Percentiles rank a stretch among this genome's conserved stretches.
Conservation (phyloP, 1,140 invertebrate species). For the Propsilocerus akamusi region DNA sequence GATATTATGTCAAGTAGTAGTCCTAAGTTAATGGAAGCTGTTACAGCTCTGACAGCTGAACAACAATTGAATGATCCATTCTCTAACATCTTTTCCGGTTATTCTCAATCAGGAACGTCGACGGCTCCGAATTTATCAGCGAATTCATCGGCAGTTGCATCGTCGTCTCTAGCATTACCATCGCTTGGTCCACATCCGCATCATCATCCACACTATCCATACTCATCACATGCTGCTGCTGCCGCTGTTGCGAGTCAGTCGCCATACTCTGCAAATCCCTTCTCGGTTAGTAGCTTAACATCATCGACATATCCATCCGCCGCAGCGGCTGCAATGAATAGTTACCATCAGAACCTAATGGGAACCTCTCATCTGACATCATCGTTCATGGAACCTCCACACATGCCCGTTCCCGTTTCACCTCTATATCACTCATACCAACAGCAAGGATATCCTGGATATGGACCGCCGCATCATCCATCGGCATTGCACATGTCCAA, state of each 20-base stretch:
- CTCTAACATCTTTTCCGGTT: background rate
- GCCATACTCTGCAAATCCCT: slow-evolving; percentile 14
- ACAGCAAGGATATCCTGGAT: slow-evolving; percentile 13
- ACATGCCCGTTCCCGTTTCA: slow-evolving; percentile 11
- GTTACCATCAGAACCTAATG: slow-evolving; percentile 19
- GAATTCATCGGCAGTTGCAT: slow-evolving; percentile 7
- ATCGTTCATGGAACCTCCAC: slow-evolving; percentile 15
- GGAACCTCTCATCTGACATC: slow-evolving; percentile 7
- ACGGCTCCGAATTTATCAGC: slow-evolving; percentile 8
- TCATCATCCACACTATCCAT: slow-evolving; percentile 11
- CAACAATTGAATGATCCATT: background rate
- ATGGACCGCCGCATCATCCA: slow-evolving; percentile 9
- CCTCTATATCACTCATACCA: slow-evolving; percentile 12
- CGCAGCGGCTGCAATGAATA: slow-evolving; percentile 9
- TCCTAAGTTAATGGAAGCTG: background rate
- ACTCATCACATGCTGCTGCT: slow-evolving; percentile 12
- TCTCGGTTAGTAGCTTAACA: slow-evolving; percentile 18
- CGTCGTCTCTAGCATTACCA: slow-evolving; percentile 7
- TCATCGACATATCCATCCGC: slow-evolving; percentile 13
- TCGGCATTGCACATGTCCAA: background rate
- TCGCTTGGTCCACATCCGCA: background rate
- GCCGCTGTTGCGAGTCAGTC: slow-evolving; percentile 11
- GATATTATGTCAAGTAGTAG: background rate
- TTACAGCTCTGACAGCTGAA: background rate
- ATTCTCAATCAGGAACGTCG: slow-evolving; percentile 7